phyloP scores from a whole-genome alignment of 2,797 vertebrate genomes.

The Gorsachius magnificus region DNA sequence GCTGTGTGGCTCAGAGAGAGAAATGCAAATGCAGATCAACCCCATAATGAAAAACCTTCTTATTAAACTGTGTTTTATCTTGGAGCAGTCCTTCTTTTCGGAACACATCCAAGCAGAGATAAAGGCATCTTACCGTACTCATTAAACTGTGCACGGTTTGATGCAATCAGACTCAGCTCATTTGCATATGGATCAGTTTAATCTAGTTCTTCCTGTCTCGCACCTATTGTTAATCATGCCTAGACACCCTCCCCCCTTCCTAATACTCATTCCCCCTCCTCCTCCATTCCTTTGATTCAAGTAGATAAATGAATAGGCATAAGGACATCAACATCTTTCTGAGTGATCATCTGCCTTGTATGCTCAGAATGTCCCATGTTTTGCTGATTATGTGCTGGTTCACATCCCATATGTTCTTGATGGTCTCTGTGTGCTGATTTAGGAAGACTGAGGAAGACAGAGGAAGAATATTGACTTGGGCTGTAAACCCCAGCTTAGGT shows the following conservation, averaged over 20 bases:
- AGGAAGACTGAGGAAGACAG: constrained; percentile 21
- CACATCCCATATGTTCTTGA: constrained; percentile 60
- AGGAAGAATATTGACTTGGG: constrained; percentile 20
- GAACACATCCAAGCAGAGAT: constrained; percentile 77
- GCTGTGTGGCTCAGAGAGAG: constrained; percentile 28
- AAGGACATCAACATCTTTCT: constrained; percentile 74
- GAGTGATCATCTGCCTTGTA: constrained; percentile 68
- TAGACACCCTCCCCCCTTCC: constrained; percentile 30
- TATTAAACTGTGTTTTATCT: constrained; percentile 80
- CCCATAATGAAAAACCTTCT: constrained; percentile 76
- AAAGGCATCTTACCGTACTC: constrained; percentile 77
- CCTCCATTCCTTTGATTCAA: constrained; percentile 73
- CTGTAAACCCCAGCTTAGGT: not conserved
- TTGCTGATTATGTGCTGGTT: constrained; percentile 62
- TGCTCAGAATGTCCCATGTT: constrained; percentile 41
- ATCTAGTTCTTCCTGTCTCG: constrained; percentile 78
- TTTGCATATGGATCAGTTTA: constrained; percentile 82
- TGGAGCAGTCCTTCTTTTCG: constrained; percentile 70
- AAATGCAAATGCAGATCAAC: constrained; percentile 73
- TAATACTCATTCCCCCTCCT: constrained; percentile 31
- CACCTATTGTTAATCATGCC: constrained; percentile 80
- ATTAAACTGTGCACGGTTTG: constrained; percentile 78
- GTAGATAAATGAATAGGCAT: constrained; percentile 76
- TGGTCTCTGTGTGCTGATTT: constrained; percentile 53
- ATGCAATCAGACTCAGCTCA: constrained; percentile 78